Conservation (phyloP, 2,113 vertebrate genomes). For the Illadopsis cleaveri region DNA sequence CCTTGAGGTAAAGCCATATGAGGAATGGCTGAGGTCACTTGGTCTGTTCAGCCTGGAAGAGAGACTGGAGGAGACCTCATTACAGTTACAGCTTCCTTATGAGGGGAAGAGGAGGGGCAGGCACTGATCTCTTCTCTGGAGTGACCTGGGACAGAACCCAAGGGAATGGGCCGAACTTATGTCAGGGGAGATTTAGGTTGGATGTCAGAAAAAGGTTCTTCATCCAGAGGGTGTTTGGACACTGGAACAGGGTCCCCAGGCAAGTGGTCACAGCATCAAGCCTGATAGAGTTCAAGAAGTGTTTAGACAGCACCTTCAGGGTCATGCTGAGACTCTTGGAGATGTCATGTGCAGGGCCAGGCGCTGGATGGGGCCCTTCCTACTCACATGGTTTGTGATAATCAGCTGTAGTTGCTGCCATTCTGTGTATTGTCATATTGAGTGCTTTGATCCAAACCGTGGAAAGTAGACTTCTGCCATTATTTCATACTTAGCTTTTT, state of each 20-base stretch:
- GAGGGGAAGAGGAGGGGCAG: no score
- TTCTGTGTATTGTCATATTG: neutral
- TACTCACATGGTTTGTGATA: neutral
- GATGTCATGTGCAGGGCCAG: neutral
- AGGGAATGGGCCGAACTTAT: neutral
- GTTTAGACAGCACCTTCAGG: neutral
- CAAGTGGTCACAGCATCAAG: neutral
- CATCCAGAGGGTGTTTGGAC: accelerated
- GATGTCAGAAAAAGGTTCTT: neutral
- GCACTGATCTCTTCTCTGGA: neutral
- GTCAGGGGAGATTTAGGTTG: neutral
- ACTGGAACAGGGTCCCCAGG: neutral
- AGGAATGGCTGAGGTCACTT: neutral
- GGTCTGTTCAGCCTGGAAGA: neutral
- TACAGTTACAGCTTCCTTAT: neutral
- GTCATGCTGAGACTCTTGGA: neutral
- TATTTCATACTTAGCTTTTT: neutral
- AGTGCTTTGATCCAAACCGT: neutral
- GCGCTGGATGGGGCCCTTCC: neutral
- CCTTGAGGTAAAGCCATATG: neutral
- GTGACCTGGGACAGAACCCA: neutral
- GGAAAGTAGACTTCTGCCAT: neutral
- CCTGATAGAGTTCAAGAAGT: neutral
- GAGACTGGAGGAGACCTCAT: neutral
- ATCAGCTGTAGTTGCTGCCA: neutral